Percentiles rank a stretch among this genome's conserved stretches.
Conservation (phyloP, 2,888 invertebrate species). For the Tenthredo distinguenda region DNA sequence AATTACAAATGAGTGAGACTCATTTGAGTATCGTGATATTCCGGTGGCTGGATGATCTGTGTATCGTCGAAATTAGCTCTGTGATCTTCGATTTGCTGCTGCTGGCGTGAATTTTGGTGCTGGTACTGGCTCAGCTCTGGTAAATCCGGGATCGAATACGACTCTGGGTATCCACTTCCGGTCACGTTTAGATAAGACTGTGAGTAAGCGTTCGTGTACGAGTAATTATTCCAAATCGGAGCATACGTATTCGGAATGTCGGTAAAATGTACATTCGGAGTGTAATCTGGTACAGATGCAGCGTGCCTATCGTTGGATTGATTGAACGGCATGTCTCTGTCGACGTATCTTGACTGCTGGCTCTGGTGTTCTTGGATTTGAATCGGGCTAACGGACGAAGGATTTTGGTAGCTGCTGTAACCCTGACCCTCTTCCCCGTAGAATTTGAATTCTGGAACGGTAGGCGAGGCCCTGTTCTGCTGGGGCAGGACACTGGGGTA, state of each 20-base stretch:
- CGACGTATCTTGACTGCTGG: conserved; percentile 38
- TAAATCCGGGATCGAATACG: conserved; percentile 37
- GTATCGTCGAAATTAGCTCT: conserved; percentile 20
- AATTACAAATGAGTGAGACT: conserved; percentile 46
- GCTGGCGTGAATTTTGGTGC: conserved; percentile 28
- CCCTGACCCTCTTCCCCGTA: conserved; percentile 38
- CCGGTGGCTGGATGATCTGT: conserved; percentile 38
- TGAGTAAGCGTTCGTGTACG: conserved; percentile 30
- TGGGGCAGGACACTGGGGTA: conserved; percentile 43
- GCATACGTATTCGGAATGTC: conserved; percentile 41
- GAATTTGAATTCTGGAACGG: conserved; percentile 33
- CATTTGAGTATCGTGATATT: conserved; percentile 49
- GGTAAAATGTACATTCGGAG: conserved; percentile 35
- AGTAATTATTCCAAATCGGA: conserved; percentile 34
- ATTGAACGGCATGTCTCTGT: conserved; percentile 8
- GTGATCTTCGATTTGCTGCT: conserved; percentile 33
- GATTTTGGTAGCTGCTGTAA: conserved; percentile 24
- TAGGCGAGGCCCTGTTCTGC: conserved; percentile 32
- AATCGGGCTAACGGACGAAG: conserved; percentile 37
- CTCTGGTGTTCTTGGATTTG: conserved; percentile 37
- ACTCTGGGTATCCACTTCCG: conserved; percentile 17
- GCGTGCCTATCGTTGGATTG: conserved; percentile 38
- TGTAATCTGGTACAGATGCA: not conserved
- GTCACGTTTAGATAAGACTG: not conserved
- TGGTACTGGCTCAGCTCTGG: conserved; percentile 35